phyloP scores from a whole-genome alignment of 2,888 invertebrate genomes.

The Netelia melanura region DNA sequence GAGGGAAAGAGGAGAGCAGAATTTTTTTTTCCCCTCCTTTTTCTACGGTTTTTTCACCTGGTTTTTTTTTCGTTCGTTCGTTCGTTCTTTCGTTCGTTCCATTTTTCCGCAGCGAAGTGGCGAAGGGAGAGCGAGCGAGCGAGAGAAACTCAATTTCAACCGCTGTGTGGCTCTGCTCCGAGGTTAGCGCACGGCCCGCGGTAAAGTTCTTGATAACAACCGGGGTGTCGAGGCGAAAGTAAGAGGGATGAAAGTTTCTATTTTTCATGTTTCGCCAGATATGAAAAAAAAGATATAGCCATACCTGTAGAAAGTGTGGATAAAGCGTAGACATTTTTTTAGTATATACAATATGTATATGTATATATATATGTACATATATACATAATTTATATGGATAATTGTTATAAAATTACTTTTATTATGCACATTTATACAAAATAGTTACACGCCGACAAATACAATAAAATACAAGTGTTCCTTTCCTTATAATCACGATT shows the following conservation, averaged over 20 bases:
- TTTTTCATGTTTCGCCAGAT: slow-evolving; percentile 67
- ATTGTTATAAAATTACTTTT: slow-evolving; percentile 59
- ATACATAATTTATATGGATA: not conserved
- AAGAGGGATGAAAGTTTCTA: slow-evolving; percentile 67
- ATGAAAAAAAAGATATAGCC: slow-evolving; percentile 53
- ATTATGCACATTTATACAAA: slow-evolving; percentile 17
- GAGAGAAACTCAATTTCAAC: slow-evolving; percentile 66
- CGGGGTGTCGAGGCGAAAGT: slow-evolving; percentile 66
- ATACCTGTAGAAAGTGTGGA: not conserved
- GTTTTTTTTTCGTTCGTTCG: slow-evolving; percentile 26
- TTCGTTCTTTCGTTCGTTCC: slow-evolving; percentile 26
- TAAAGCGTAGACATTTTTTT: too few species aligned
- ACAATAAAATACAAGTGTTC: not conserved
- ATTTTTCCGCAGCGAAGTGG: slow-evolving; percentile 44
- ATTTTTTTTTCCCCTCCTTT: slow-evolving; percentile 22
- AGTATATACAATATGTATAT: too few species aligned
- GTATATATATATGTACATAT: not conserved
- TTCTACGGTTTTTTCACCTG: slow-evolving; percentile 22
- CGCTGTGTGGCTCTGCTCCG: slow-evolving; percentile 45
- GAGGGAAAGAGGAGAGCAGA: slow-evolving; percentile 21
- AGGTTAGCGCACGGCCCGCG: slow-evolving; percentile 34
- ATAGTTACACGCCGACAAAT: not conserved
- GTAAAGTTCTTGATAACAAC: slow-evolving; percentile 69
- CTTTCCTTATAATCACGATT: not conserved
- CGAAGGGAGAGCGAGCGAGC: slow-evolving; percentile 55